Conservation (phyloP, 1,140 invertebrate genomes). For the Drosophila grimshawi region DNA sequence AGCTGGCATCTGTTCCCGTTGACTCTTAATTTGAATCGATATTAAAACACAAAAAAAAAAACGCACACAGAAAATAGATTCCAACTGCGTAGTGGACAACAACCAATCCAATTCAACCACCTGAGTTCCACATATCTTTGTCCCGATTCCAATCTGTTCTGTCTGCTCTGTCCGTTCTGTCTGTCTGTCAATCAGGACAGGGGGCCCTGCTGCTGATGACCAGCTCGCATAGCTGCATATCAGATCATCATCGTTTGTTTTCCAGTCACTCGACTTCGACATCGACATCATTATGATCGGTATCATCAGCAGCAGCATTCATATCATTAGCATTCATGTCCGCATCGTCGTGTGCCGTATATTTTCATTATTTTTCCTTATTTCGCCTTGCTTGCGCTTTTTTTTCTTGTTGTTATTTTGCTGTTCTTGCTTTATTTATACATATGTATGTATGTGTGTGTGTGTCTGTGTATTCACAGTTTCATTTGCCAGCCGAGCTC, state of each 20-base stretch:
- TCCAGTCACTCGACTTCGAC: conserved; percentile 23
- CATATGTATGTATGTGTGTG: neutral
- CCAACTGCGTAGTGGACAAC: neutral
- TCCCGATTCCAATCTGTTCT: too few species aligned
- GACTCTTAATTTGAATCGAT: neutral
- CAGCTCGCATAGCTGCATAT: neutral
- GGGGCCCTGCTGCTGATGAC: too few species aligned
- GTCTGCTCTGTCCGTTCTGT: too few species aligned
- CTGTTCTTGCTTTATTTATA: conserved; percentile 48
- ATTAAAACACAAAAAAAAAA: too few species aligned
- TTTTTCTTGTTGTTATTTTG: conserved; percentile 19
- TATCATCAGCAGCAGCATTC: neutral
- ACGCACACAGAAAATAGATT: neutral
- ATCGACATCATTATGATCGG: conserved; percentile 2
- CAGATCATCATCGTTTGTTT: neutral
- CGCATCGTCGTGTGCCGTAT: conserved; percentile 19
- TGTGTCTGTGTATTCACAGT: conserved; percentile 13
- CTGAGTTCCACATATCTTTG: too few species aligned
- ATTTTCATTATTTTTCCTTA: conserved; percentile 25
- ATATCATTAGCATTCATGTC: conserved; percentile 17
- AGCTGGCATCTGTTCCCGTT: neutral
- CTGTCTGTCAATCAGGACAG: too few species aligned
- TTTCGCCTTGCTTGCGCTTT: conserved; percentile 15
- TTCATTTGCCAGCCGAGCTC: conserved; percentile 33
- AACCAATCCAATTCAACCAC: too few species aligned